phyloP scores from a whole-genome alignment of 30 jellyfish, hydroid and myxozoan genomes.

The Hydractinia symbiolongicarpus region DNA sequence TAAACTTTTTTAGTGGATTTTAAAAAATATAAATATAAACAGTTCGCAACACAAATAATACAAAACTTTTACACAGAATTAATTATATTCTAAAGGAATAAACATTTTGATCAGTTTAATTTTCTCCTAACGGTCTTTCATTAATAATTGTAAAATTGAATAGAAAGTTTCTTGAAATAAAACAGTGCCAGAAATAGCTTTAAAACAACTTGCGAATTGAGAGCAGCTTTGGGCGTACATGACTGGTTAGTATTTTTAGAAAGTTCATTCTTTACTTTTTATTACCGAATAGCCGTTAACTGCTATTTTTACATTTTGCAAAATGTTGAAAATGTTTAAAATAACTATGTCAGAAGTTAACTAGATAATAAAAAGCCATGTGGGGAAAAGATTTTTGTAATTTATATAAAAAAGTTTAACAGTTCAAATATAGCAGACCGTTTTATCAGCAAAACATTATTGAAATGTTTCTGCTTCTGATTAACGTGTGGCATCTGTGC shows the following conservation, averaged over 20 bases:
- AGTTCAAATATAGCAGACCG: neutral
- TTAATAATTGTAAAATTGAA: slow-evolving; percentile 21
- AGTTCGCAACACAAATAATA: too few species aligned
- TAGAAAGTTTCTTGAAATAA: slow-evolving; percentile 32
- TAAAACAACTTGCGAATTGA: slow-evolving; percentile 72
- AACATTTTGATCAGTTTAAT: too few species aligned
- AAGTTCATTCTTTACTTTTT: slow-evolving; percentile 77
- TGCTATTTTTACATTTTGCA: slow-evolving; percentile 17
- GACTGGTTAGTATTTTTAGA: slow-evolving; percentile 99
- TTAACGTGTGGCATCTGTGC: too few species aligned
- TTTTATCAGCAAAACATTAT: neutral
- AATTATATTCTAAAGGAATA: too few species aligned
- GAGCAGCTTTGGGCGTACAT: slow-evolving; percentile 99
- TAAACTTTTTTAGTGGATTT: too few species aligned
- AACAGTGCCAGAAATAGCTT: slow-evolving; percentile 64
- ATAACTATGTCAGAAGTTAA: slow-evolving; percentile 7
- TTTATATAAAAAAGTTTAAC: neutral
- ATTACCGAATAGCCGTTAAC: slow-evolving; percentile 55
- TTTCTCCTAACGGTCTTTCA: slow-evolving; percentile 27
- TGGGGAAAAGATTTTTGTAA: slow-evolving; percentile 3
- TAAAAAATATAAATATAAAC: too few species aligned
- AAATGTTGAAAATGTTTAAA: slow-evolving; percentile 14
- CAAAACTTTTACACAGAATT: too few species aligned
- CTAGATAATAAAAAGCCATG: neutral
- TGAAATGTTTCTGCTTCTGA: too few species aligned